Conservation (phyloP, 2,888 invertebrate species). For the Cataglyphis cursor region DNA sequence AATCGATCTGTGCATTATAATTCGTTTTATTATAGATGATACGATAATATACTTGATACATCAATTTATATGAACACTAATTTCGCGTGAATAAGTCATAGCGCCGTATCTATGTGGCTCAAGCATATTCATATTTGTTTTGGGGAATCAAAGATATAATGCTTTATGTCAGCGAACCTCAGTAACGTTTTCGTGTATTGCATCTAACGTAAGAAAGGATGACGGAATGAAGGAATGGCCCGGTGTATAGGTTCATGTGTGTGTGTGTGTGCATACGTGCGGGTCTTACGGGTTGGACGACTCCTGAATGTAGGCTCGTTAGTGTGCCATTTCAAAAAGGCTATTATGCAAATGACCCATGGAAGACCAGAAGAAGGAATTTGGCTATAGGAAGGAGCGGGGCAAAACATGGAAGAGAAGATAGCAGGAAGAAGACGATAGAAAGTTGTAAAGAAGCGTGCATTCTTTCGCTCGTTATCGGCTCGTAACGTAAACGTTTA, state of each 20-base stretch:
- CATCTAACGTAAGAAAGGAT: conserved; percentile 53
- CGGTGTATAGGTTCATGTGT: conserved; percentile 15
- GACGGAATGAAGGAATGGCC: conserved; percentile 48
- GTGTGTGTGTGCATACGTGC: conserved; percentile 35
- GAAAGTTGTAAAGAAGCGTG: conserved; percentile 67
- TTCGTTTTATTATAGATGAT: conserved; percentile 11
- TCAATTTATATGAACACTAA: conserved; percentile 39
- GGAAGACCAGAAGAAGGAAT: conserved; percentile 76
- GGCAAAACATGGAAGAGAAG: conserved; percentile 59
- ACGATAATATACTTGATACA: conserved; percentile 12
- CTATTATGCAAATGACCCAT: conserved; percentile 81
- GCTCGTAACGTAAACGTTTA: conserved; percentile 85
- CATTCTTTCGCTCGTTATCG: conserved; percentile 81
- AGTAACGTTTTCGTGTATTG: conserved; percentile 44
- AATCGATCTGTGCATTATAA: conserved; percentile 16
- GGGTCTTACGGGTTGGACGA: conserved; percentile 52
- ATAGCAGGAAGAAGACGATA: conserved; percentile 63
- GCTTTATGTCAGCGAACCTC: conserved; percentile 29
- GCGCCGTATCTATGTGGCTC: conserved; percentile 38
- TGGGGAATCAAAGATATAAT: conserved; percentile 47
- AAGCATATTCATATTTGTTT: conserved; percentile 59
- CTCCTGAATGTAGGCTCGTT: conserved; percentile 78
- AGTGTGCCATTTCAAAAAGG: conserved; percentile 76
- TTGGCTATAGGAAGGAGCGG: conserved; percentile 66
- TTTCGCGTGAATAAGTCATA: conserved; percentile 44